Percentiles rank a stretch among this genome's conserved stretches.
These are phyloP conservation scores for Agapostemon virescens DNA, from an alignment of 2,888 invertebrate genomes.

Conservation along the genomic window DNA sequence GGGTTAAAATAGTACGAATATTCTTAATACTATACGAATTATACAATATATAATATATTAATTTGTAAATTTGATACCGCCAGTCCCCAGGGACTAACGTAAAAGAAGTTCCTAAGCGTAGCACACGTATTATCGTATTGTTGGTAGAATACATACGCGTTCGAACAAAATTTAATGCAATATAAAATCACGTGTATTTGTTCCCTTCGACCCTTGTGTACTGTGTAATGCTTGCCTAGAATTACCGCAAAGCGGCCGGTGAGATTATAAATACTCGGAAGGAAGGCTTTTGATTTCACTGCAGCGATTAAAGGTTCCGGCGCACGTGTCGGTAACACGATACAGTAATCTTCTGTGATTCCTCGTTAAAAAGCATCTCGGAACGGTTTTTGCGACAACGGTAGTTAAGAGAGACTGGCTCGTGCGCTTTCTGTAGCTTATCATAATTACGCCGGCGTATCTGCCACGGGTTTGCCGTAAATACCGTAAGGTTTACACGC, in stretches of 20 bases:
- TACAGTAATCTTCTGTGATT: conserved; percentile 7
- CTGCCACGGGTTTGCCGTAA: conserved; percentile 19
- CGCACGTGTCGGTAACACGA: conserved; percentile 22
- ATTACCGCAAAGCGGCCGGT: not conserved
- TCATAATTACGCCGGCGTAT: conserved; percentile 30
- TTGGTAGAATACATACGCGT: too few relatives aligned
- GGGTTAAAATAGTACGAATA: too few relatives aligned
- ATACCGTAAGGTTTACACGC: conserved; percentile 47
- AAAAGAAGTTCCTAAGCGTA: too few relatives aligned
- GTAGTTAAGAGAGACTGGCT: conserved; percentile 17
- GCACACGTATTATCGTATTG: too few relatives aligned
- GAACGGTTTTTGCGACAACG: conserved; percentile 1
- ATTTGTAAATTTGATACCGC: too few relatives aligned
- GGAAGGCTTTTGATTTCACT: conserved; percentile 14
- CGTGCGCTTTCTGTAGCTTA: conserved; percentile 23
- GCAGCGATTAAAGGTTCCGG: not conserved
- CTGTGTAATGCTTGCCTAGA: not conserved
- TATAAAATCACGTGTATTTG: not conserved
- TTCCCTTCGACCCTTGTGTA: not conserved
- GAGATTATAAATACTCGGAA: not conserved
- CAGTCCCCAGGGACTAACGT: too few relatives aligned
- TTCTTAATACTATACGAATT: too few relatives aligned
- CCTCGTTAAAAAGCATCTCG: conserved; percentile 1
- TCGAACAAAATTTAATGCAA: not conserved
- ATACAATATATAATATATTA: too few relatives aligned